Conservation (phyloP, 2,888 invertebrate genomes). For the Tuberolachnus salignus region DNA sequence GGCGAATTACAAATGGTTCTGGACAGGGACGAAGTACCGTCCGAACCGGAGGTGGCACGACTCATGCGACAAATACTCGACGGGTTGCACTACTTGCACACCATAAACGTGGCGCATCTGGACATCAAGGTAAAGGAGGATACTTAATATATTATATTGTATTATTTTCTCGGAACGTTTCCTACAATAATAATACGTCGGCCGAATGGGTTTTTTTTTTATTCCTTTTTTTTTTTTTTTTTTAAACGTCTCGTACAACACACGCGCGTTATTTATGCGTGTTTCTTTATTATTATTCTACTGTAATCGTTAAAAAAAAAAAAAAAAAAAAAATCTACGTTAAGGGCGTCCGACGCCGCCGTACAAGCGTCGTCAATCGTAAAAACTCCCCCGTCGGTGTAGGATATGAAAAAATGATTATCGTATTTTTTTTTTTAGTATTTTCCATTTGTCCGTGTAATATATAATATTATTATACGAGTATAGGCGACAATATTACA, state of each 20-base stretch:
- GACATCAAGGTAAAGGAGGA: conserved; percentile 73
- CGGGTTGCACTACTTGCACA: conserved; percentile 88
- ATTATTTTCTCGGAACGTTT: not conserved
- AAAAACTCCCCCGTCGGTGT: not conserved
- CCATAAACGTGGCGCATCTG: conserved; percentile 90
- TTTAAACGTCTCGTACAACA: too few species aligned
- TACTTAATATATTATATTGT: not conserved
- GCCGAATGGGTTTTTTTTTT: too few species aligned
- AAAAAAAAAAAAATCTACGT: too few species aligned
- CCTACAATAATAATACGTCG: not conserved
- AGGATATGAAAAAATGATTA: conserved; percentile 22
- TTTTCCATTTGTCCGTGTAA: not conserved
- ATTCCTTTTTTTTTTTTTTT: too few species aligned
- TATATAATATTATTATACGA: not conserved
- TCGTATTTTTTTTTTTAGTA: not conserved
- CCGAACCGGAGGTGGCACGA: conserved; percentile 81
- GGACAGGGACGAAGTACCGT: conserved; percentile 82
- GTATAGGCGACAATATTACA: not conserved
- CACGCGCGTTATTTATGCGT: not conserved
- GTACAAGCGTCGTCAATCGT: not conserved
- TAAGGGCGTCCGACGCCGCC: not conserved
- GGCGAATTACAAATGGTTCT: conserved; percentile 93
- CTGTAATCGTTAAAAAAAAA: conserved; percentile 21
- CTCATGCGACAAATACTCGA: conserved; percentile 90
- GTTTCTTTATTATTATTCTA: not conserved